Evolutionary conservation across 2,888 invertebrate species (phyloP).

Genomic region (Orthonevra nobilis): DNA sequence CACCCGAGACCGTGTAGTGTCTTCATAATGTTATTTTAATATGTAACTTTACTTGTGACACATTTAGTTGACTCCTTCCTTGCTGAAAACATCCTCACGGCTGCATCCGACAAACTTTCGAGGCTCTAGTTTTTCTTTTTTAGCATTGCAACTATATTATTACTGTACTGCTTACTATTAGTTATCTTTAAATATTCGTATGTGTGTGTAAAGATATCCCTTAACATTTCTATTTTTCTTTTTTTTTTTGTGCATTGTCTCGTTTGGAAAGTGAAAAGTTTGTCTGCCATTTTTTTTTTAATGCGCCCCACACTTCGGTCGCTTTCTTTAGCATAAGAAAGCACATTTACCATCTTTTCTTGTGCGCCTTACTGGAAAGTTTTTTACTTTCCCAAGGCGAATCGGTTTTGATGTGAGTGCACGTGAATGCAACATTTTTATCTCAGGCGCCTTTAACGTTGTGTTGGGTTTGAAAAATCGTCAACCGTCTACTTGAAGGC

Average conservation of each 20-base stretch:
- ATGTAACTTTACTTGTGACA: no score
- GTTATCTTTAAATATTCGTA: no score
- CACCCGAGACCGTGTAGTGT: no score
- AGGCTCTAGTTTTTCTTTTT: slow-evolving; percentile 23
- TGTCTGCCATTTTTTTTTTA: slow-evolving; percentile 39
- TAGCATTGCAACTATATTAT: slow-evolving; percentile 29
- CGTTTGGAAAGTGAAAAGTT: slow-evolving; percentile 61
- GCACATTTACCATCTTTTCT: slow-evolving; percentile 54
- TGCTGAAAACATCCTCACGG: slow-evolving; percentile 31
- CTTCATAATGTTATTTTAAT: no score
- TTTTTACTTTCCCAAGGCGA: slow-evolving; percentile 21
- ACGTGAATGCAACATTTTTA: slow-evolving; percentile 39
- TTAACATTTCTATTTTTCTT: slow-evolving; percentile 16
- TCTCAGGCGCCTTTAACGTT: slow-evolving; percentile 35
- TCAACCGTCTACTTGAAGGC: slow-evolving; percentile 54
- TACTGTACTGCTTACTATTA: slow-evolving; percentile 34
- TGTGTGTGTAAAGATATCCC: slow-evolving; percentile 39
- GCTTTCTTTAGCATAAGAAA: slow-evolving; percentile 30
- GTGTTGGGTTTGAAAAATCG: slow-evolving; percentile 60
- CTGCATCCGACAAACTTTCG: slow-evolving; percentile 19
- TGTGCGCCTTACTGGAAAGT: slow-evolving; percentile 28
- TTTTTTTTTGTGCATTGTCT: neutral
- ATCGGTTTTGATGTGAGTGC: slow-evolving; percentile 18
- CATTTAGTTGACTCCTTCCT: no score
- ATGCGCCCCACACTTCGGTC: slow-evolving; percentile 3